These are phyloP conservation scores for Panopea generosa DNA, from an alignment of 2,888 invertebrate species.

Conservation along the genomic window DNA sequence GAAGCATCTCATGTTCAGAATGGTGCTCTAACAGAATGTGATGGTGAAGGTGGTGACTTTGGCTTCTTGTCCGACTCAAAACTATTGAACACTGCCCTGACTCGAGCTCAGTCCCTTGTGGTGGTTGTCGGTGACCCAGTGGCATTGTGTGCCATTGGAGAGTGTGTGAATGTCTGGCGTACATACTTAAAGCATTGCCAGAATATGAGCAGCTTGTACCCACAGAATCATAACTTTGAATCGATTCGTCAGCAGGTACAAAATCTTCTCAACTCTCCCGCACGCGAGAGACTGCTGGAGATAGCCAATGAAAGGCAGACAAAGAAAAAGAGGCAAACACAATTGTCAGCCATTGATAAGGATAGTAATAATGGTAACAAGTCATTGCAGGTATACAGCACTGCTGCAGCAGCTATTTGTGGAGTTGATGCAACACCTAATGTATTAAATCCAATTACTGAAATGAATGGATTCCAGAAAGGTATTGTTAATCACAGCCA, in stretches of 20 bases:
- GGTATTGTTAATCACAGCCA: background rate
- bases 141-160: conserved; percentile 81
- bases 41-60: conserved; percentile 76
- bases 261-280: conserved; percentile 68
- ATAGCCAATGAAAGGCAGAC: conserved; percentile 55
- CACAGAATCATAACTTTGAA: conserved; percentile 72
- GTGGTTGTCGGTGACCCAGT: conserved; percentile 82
- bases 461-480: too few species aligned
- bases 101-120: conserved; percentile 81
- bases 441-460: too few species aligned
- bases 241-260: conserved; percentile 74
- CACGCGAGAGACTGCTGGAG: conserved; percentile 57
- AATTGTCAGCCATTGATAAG: too few species aligned
- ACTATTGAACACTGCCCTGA: conserved; percentile 83
- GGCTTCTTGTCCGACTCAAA: conserved; percentile 82
- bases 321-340: background rate
- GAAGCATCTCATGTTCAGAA: conserved; percentile 55
- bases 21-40: conserved; percentile 62
- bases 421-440: too few species aligned
- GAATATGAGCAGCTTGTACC: conserved; percentile 79
- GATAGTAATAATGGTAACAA: background rate
- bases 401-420: too few species aligned
- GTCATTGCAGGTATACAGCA: background rate
- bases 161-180: conserved; percentile 79
- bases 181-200: conserved; percentile 80